These are phyloP conservation scores for Crossoptilon crossoptilon DNA, from an alignment of 2,797 vertebrate species.

Conservation along the genomic window DNA sequence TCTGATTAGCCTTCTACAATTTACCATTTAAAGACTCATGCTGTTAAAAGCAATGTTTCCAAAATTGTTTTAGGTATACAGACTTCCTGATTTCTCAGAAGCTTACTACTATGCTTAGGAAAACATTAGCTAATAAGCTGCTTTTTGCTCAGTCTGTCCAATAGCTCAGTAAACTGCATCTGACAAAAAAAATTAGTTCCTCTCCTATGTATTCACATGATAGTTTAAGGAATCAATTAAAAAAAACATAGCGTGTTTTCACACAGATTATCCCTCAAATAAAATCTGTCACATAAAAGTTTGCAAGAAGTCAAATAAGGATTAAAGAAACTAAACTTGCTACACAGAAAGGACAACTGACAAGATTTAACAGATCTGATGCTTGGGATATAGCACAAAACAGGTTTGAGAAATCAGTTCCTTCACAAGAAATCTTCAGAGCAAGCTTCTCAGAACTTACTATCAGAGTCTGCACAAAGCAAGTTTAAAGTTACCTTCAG, in stretches of 20 bases:
- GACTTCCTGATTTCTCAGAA: neutral
- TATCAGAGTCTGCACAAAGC: neutral
- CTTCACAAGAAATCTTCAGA: neutral
- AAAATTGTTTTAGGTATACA: neutral
- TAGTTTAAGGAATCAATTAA: neutral
- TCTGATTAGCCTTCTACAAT: neutral
- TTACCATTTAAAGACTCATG: neutral
- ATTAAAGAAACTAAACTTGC: neutral
- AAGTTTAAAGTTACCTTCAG: neutral
- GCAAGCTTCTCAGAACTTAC: neutral
- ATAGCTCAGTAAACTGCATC: neutral
- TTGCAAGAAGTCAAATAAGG: neutral
- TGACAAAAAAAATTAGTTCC: neutral
- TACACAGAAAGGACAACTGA: neutral
- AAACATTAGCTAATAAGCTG: neutral
- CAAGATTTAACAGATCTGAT: neutral
- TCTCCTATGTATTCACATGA: fast-evolving
- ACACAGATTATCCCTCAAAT: neutral
- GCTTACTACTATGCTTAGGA: neutral
- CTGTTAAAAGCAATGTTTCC: neutral
- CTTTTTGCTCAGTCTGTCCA: neutral
- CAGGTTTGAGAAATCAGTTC: neutral
- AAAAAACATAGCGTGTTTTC: neutral
- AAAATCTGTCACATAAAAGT: neutral
- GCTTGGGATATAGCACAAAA: neutral